phyloP scores from a whole-genome alignment of 2,113 vertebrate genomes.

The Stegastes partitus region DNA sequence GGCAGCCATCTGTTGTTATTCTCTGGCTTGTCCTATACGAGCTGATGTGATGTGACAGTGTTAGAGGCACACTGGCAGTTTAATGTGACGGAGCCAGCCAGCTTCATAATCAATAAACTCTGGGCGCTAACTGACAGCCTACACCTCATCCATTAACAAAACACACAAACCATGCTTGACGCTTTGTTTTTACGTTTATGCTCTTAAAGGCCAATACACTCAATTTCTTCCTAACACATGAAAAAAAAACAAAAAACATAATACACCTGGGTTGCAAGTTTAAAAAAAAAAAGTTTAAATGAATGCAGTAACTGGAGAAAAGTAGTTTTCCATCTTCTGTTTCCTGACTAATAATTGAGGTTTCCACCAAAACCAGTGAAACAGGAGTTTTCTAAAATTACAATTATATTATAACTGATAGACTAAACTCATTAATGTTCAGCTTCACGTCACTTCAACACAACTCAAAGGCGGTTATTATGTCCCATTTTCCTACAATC shows the following conservation, averaged over 20 bases:
- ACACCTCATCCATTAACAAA: slow-evolving; percentile 18
- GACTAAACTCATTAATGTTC: slow-evolving; percentile 7
- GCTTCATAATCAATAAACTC: slow-evolving; percentile 53
- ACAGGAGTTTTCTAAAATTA: slow-evolving; percentile 37
- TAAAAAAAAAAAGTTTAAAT: slow-evolving; percentile 21
- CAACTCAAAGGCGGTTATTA: neutral
- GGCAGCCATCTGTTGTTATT: slow-evolving; percentile 38
- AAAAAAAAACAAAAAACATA: slow-evolving; percentile 60
- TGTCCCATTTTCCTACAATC: slow-evolving; percentile 20
- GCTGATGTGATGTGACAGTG: slow-evolving; percentile 67
- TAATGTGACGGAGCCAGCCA: slow-evolving; percentile 38
- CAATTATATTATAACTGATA: slow-evolving; percentile 2
- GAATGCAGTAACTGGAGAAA: slow-evolving; percentile 31
- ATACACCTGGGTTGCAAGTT: slow-evolving; percentile 39
- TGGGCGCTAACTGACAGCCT: slow-evolving; percentile 17
- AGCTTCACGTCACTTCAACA: slow-evolving; percentile 12
- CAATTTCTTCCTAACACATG: slow-evolving; percentile 33
- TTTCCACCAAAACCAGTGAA: slow-evolving; percentile 40
- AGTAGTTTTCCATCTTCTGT: slow-evolving; percentile 15
- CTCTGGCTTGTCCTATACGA: slow-evolving; percentile 19
- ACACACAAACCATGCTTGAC: slow-evolving; percentile 4
- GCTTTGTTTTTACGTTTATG: slow-evolving; percentile 24
- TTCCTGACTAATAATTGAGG: slow-evolving; percentile 26
- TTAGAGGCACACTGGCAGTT: slow-evolving; percentile 21
- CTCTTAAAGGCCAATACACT: slow-evolving; percentile 47